These are phyloP conservation scores for Paramuricea clavata DNA, from an alignment of 92 coral and sea anemone genomes.

Conservation along the genomic window DNA sequence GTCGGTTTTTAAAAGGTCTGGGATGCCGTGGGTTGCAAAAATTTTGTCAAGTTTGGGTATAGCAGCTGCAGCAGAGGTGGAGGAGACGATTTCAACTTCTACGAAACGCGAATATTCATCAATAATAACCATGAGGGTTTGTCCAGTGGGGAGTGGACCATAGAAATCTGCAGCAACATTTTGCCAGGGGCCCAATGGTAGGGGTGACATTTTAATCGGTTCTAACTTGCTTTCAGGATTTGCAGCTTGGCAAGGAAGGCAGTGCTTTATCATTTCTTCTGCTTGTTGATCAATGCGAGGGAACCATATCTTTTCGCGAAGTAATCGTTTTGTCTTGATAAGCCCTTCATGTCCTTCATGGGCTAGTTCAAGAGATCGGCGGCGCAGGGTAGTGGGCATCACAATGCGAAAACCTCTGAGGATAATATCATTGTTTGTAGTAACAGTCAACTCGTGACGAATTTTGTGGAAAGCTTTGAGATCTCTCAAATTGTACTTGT, in stretches of 20 bases:
- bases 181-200: conserved; percentile 44
- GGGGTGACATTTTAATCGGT: conserved; percentile 52
- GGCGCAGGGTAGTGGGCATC: conserved; percentile 52
- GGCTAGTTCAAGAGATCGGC: conserved; percentile 60
- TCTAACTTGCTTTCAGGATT: conserved; percentile 53
- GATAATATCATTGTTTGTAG: conserved; percentile 45
- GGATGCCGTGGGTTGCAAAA: conserved; percentile 48
- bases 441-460: conserved; percentile 51
- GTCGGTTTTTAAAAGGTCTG: conserved; percentile 34
- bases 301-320: conserved; percentile 69
- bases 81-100: conserved; percentile 50
- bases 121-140: conserved; percentile 44
- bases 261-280: conserved; percentile 52
- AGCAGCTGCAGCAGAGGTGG: conserved; percentile 40
- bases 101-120: conserved; percentile 51
- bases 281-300: conserved; percentile 64
- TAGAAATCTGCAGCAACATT: conserved; percentile 49
- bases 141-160: conserved; percentile 54
- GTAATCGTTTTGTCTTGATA: conserved; percentile 60
- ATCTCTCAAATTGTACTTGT: not conserved
- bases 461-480: conserved; percentile 46
- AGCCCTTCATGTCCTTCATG: conserved; percentile 78
- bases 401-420: conserved; percentile 53
- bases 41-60: conserved; percentile 34
- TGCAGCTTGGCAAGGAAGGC: conserved; percentile 64